These are phyloP conservation scores for Eilema caniola DNA, from an alignment of 2,888 invertebrate genomes.

Conservation along the genomic window DNA sequence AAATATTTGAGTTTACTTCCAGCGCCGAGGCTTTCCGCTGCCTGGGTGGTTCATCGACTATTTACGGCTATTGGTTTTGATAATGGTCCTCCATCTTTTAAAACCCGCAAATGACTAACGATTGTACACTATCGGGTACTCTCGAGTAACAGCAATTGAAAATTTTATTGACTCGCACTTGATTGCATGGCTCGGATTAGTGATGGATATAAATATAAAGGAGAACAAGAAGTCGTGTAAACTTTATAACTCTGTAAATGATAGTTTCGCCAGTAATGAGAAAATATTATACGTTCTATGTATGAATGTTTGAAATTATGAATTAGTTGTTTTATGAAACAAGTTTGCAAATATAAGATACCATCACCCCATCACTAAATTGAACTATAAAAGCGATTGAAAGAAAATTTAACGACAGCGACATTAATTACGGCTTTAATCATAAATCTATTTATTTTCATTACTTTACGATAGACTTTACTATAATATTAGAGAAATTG, in stretches of 20 bases:
- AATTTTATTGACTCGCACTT: slow-evolving; percentile 51
- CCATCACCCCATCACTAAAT: slow-evolving; percentile 7
- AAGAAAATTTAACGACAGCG: slow-evolving; percentile 34
- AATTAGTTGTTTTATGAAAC: slow-evolving; percentile 7
- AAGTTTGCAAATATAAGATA: slow-evolving; percentile 7
- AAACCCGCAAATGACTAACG: slow-evolving; percentile 52
- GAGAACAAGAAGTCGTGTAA: not conserved
- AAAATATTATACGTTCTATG: slow-evolving; percentile 19
- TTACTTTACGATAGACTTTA: slow-evolving; percentile 29
- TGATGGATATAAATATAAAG: slow-evolving; percentile 18
- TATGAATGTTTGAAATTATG: not conserved
- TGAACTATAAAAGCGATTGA: slow-evolving; percentile 20
- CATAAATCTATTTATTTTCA: slow-evolving; percentile 35
- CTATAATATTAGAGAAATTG: slow-evolving; percentile 20
- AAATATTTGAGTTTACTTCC: slow-evolving; percentile 42
- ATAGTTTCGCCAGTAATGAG: not conserved
- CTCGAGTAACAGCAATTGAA: slow-evolving; percentile 55
- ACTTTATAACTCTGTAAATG: not conserved
- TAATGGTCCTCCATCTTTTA: slow-evolving; percentile 58
- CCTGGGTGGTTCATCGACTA: slow-evolving; percentile 74
- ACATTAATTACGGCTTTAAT: slow-evolving; percentile 42
- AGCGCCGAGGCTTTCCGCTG: slow-evolving; percentile 37
- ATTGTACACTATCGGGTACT: slow-evolving; percentile 45
- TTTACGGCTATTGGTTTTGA: slow-evolving; percentile 77
- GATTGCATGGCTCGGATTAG: slow-evolving; percentile 41